Conservation (phyloP, 2,797 vertebrate genomes). For the Ataeniobius toweri region DNA sequence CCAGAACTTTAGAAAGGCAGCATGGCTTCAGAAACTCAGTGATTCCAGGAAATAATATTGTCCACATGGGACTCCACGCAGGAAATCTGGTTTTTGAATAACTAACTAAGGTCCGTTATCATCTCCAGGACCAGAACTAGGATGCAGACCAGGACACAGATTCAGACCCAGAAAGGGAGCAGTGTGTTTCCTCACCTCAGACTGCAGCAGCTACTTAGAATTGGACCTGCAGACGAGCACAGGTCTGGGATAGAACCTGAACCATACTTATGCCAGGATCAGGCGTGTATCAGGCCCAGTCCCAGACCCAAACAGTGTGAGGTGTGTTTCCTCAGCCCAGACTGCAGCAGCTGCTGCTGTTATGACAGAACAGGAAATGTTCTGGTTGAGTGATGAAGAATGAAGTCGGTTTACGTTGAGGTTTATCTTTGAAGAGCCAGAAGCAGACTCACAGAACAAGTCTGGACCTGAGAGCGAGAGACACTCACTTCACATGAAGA, state of each 20-base stretch:
- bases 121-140: background rate
- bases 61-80: too few relatives aligned
- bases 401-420: slow-evolving; percentile 60
- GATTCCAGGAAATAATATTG: too few relatives aligned
- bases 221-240: too few relatives aligned
- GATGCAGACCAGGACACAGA: background rate
- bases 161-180: background rate
- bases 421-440: slow-evolving; percentile 68
- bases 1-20: too few relatives aligned
- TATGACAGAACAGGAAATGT: slow-evolving; percentile 67
- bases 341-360: slow-evolving; percentile 46
- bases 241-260: background rate
- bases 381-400: slow-evolving; percentile 68
- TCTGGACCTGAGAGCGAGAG: slow-evolving; percentile 41
- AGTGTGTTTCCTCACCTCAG: background rate
- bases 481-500: slow-evolving; percentile 15
- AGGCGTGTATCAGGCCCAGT: background rate
- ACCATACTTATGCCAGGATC: background rate
- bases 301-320: background rate
- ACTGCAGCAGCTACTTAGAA: background rate
- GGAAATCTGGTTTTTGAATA: too few relatives aligned
- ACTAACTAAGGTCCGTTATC: too few relatives aligned
- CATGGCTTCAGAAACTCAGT: too few relatives aligned
- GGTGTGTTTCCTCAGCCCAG: background rate
- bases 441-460: slow-evolving; percentile 55